A percentile compares a stretch with the other conserved stretches of the same genome.
Evolutionary conservation across 2,888 invertebrate species (phyloP).

Genomic region (Cryptocheilus praepositus): DNA sequence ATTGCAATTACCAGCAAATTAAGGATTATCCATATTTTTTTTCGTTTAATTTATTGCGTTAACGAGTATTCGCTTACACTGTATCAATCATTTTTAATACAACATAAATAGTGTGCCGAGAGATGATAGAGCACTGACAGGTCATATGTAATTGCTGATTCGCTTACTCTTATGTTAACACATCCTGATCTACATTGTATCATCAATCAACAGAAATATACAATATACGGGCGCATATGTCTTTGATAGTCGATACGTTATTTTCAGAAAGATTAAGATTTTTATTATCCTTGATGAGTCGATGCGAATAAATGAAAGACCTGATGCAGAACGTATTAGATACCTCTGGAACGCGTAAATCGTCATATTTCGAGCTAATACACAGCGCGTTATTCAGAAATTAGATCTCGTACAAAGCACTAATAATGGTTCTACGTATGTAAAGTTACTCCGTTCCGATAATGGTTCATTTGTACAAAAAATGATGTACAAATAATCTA

Average conservation of each 20-base stretch:
- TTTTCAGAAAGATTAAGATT: too few species aligned
- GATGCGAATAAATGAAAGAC: too few species aligned
- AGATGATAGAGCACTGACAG: slow-evolving; percentile 27
- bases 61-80: slow-evolving; percentile 29
- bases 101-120: slow-evolving; percentile 23
- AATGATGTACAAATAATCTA: too few species aligned
- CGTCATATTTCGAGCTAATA: too few species aligned
- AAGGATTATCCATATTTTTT: slow-evolving; percentile 29
- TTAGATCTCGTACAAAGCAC: too few species aligned
- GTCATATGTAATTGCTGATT: slow-evolving; percentile 37
- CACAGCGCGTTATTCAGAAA: too few species aligned
- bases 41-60: slow-evolving; percentile 41
- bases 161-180: slow-evolving; percentile 42
- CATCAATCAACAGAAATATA: slow-evolving; percentile 41
- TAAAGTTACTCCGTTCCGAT: too few species aligned
- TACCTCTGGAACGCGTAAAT: too few species aligned
- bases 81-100: slow-evolving; percentile 24
- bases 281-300: too few species aligned
- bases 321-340: too few species aligned
- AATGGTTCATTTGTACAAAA: too few species aligned
- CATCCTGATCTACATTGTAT: slow-evolving; percentile 32
- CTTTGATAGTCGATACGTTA: slow-evolving; percentile 9
- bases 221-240: slow-evolving; percentile 34
- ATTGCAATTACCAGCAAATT: slow-evolving; percentile 41
- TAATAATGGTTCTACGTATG: too few species aligned